Base-by-base conservation (phyloP, 2,888 invertebrate genomes). In the Nomada flava region DNA sequence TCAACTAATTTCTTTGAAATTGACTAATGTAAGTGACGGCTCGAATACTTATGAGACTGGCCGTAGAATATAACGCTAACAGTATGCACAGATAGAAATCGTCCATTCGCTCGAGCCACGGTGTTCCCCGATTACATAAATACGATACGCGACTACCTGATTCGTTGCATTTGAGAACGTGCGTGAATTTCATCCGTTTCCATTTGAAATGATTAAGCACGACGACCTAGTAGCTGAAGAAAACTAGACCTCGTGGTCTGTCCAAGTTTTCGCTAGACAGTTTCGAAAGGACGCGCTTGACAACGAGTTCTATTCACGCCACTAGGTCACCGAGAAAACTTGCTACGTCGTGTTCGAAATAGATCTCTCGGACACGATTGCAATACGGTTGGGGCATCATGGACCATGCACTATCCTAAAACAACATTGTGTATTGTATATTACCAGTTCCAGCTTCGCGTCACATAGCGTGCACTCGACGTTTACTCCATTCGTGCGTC, bases 241-340 rank as follows among this genome's bases (percentile, higher is more conserved):
- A 74, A 82, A 87, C 86, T 86, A 83, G 87, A 85, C 82, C 87
- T 76, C 83, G 63, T 70, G 36, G 76, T 76, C 81, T 86, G 89
- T 90, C 87, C 90, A 90, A 89, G 88, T 88, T 90, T 90, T 89
- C 88, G 88, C 88, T 88, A 88, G 88, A 87, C 83, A 76, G 85
- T 89, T 89, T 90, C 90, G 90, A 90, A 90, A 89, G 88, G 87
- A 89, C 89, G 86, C 85, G 88, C 88, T 86, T 86, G 89, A 86
- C 89, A 89, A 89, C 89, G 86, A 85, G 86, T 89, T 92, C 92
- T 92, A 92, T 92, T 92, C 92, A 83, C 92, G 91, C 91, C 88
- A 92, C 89, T 92, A 90, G 92, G 92, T 92, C 92, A 91, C 90
- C 90, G 89, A 89, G 89, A 91, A 88, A 91, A 90, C 90, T 90